Conservation (phyloP, 2,888 invertebrate species). For the Lottia gigantea region DNA sequence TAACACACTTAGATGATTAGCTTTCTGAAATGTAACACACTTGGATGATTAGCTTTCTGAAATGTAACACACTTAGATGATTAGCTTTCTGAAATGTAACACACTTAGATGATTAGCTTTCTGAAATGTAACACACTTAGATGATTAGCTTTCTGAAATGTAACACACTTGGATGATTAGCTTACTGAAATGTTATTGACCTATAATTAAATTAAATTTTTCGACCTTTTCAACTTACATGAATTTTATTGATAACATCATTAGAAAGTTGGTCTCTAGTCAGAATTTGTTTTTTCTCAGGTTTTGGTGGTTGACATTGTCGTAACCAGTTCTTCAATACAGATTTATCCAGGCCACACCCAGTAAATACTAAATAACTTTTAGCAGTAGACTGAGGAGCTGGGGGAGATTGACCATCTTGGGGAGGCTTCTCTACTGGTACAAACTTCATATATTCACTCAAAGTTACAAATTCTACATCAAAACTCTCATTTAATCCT, state of each 20-base stretch:
- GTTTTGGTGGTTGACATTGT: slow-evolving; percentile 57
- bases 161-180: too few species aligned
- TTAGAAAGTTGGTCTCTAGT: slow-evolving; percentile 46
- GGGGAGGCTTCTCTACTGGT: background rate
- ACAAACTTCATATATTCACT: slow-evolving; percentile 31
- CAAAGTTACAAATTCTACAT: slow-evolving; percentile 35
- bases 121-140: too few species aligned
- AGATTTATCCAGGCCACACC: slow-evolving; percentile 45
- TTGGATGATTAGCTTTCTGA: too few species aligned
- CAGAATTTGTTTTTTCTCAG: slow-evolving; percentile 50
- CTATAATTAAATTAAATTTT: background rate
- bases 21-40: too few species aligned
- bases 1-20: too few species aligned
- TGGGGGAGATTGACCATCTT: slow-evolving; percentile 17
- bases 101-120: too few species aligned
- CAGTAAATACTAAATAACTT: slow-evolving; percentile 53
- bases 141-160: too few species aligned
- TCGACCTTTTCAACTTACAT: too few species aligned
- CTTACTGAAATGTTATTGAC: too few species aligned
- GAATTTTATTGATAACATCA: slow-evolving; percentile 52
- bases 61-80: too few species aligned
- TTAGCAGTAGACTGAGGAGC: background rate
- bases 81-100: too few species aligned
- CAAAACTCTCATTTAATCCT: slow-evolving; percentile 12
- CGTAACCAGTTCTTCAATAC: slow-evolving; percentile 56